Conservation (phyloP, 2,113 vertebrate genomes). For the Columba janthina region DNA sequence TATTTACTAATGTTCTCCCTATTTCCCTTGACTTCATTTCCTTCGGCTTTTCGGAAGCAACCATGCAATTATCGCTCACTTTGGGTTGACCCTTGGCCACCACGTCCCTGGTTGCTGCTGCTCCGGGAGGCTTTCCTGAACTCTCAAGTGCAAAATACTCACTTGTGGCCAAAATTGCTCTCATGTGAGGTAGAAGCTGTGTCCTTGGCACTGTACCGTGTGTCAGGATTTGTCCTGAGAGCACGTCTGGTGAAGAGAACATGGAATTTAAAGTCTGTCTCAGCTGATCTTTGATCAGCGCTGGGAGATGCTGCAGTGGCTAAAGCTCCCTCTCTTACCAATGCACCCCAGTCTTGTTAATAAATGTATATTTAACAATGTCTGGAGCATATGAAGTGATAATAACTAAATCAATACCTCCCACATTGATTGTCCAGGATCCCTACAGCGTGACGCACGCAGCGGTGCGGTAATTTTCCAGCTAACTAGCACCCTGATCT, state of each 20-base stretch:
- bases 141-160: constrained; percentile 2
- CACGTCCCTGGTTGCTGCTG: neutral
- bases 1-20: constrained; percentile 68
- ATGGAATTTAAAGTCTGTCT: neutral
- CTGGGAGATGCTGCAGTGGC: neutral
- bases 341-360: constrained; percentile 70
- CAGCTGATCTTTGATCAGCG: constrained; percentile 8
- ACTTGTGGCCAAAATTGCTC: neutral
- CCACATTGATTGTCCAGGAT: constrained; percentile 78
- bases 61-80: constrained; percentile 43
- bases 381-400: constrained; percentile 78
- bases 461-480: constrained; percentile 73
- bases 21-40: constrained; percentile 71
- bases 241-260: neutral
- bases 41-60: constrained; percentile 49
- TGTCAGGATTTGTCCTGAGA: neutral
- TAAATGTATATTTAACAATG: constrained; percentile 81
- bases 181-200: neutral
- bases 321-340: constrained; percentile 51
- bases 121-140: constrained; percentile 9
- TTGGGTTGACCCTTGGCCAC: constrained; percentile 31
- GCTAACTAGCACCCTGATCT: constrained; percentile 77
- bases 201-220: neutral
- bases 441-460: constrained; percentile 73
- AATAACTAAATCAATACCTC: constrained; percentile 80